Percentiles rank a stretch among this genome's conserved stretches.
phyloP scores from a whole-genome alignment of 2,113 vertebrate species.

The Misgurnus anguillicaudatus region DNA sequence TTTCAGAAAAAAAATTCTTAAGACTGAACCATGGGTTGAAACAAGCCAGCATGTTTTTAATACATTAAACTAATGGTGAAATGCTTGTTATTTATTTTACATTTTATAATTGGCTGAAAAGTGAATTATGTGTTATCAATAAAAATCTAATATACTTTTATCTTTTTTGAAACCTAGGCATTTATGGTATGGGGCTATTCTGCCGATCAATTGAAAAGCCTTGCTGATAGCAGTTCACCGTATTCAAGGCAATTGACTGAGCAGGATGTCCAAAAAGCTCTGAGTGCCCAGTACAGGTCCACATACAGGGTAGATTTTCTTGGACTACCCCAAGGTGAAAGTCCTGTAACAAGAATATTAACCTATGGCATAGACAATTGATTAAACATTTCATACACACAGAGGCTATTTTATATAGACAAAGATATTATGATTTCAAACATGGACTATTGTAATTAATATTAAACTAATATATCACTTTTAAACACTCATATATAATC shows the following conservation, averaged over 20 bases:
- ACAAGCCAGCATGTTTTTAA: too few species aligned
- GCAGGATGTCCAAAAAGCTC: slow-evolving; percentile 61
- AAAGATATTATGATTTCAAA: too few species aligned
- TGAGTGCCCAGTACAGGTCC: slow-evolving; percentile 74
- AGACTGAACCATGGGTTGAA: too few species aligned
- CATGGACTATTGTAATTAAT: too few species aligned
- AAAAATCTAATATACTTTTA: not conserved
- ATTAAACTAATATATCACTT: too few species aligned
- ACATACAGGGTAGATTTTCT: slow-evolving; percentile 76
- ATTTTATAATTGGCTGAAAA: not conserved
- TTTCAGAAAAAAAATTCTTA: too few species aligned
- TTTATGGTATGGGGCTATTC: slow-evolving; percentile 73
- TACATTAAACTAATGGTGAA: too few species aligned
- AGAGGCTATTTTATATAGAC: too few species aligned
- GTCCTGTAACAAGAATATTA: not conserved
- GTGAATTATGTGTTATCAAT: not conserved
- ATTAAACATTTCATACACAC: too few species aligned
- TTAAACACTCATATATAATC: not conserved
- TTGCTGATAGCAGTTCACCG: slow-evolving; percentile 45
- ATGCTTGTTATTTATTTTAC: not conserved
- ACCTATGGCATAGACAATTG: too few species aligned
- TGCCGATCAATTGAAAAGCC: slow-evolving; percentile 44
- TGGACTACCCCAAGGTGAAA: slow-evolving; percentile 70
- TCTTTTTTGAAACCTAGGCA: slow-evolving; percentile 18
- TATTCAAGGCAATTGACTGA: slow-evolving; percentile 59